Evolutionary conservation across 2,888 invertebrate species (phyloP).

Genomic region (Orthonevra nobilis): DNA sequence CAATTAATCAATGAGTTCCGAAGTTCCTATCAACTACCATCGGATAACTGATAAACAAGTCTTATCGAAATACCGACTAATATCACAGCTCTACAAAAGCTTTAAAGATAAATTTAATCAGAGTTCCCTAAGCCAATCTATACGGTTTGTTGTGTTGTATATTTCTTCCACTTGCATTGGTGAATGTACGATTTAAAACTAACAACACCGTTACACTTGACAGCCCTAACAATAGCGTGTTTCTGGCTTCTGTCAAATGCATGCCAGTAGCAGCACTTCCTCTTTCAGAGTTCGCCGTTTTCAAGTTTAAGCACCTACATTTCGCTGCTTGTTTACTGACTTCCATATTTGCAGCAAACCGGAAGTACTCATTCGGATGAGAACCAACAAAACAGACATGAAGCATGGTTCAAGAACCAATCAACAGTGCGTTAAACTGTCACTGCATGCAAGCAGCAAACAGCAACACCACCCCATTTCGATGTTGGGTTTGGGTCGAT

Average conservation of each 20-base stretch:
- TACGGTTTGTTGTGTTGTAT: too few relatives aligned
- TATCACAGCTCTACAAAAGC: too few relatives aligned
- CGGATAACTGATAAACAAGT: too few relatives aligned
- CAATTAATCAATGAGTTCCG: too few relatives aligned
- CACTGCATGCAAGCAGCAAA: constrained; percentile 53
- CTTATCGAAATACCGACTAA: too few relatives aligned
- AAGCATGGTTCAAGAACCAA: constrained; percentile 41
- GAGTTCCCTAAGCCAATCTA: too few relatives aligned
- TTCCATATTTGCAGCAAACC: constrained; percentile 52
- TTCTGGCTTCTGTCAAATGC: constrained; percentile 28
- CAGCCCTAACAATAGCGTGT: constrained; percentile 39
- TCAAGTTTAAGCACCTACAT: constrained; percentile 33
- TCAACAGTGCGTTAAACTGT: constrained; percentile 65
- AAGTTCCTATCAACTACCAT: too few relatives aligned
- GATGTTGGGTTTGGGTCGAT: too few relatives aligned
- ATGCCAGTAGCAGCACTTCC: constrained; percentile 42
- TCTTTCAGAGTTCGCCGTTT: constrained; percentile 9
- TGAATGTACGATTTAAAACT: too few relatives aligned
- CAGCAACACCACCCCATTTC: constrained; percentile 32
- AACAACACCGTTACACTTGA: constrained; percentile 44
- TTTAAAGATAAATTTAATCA: too few relatives aligned
- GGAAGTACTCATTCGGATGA: constrained; percentile 60
- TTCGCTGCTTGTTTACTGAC: constrained; percentile 14
- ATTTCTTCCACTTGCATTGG: too few relatives aligned
- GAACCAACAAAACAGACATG: constrained; percentile 26